These are phyloP conservation scores for Watsonalla cultraria DNA, from an alignment of 2,888 invertebrate species.

Conservation along the genomic window DNA sequence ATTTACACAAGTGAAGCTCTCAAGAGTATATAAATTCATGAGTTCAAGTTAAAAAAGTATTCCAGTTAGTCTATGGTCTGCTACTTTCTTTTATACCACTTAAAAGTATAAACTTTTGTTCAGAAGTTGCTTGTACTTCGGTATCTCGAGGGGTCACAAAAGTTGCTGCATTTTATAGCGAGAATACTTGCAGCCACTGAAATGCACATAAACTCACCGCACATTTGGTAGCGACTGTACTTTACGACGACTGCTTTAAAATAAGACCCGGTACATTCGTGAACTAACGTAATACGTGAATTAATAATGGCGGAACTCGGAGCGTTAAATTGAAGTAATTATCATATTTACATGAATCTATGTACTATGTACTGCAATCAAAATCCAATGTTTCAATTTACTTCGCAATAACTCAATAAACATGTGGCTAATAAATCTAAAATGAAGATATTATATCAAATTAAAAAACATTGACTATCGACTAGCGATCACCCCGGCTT, in stretches of 20 bases:
- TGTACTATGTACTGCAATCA: not conserved
- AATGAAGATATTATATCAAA: too few species aligned
- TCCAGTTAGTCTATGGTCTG: not conserved
- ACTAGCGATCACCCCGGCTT: too few species aligned
- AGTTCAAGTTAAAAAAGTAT: not conserved
- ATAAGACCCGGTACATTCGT: not conserved
- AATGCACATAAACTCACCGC: not conserved
- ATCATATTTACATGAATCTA: not conserved
- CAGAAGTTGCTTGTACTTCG: not conserved
- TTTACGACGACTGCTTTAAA: not conserved
- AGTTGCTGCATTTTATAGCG: not conserved
- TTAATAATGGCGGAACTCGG: not conserved
- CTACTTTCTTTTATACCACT: not conserved
- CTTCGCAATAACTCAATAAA: too few species aligned
- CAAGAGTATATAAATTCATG: not conserved
- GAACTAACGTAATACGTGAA: not conserved
- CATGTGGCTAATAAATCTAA: too few species aligned
- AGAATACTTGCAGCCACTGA: not conserved
- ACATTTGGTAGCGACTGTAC: not conserved
- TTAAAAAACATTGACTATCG: too few species aligned
- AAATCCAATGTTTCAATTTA: too few species aligned
- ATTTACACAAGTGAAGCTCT: too few species aligned
- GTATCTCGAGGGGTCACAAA: not conserved
- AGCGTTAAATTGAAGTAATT: not conserved
- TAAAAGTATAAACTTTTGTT: not conserved